Evolutionary conservation across 2,888 invertebrate genomes (phyloP).

Genomic region (Crepidodera aurea): DNA sequence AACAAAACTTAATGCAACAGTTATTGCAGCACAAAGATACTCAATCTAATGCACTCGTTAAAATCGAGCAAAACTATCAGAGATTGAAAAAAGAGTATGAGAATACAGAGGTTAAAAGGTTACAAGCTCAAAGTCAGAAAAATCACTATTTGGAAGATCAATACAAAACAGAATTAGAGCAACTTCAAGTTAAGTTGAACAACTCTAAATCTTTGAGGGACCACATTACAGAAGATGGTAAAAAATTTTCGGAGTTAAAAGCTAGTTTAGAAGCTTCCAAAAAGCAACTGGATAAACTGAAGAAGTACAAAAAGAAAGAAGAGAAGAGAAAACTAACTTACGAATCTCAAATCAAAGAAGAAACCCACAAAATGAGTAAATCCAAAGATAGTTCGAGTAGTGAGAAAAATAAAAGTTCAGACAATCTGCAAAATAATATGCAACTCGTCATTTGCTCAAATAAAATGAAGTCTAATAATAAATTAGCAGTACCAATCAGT

Average conservation of each 20-base stretch:
- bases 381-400: conserved; percentile 45
- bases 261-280: conserved; percentile 77
- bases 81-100: conserved; percentile 69
- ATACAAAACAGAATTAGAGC: conserved; percentile 59
- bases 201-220: conserved; percentile 57
- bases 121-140: conserved; percentile 63
- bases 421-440: conserved; percentile 32
- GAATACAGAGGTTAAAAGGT: conserved; percentile 66
- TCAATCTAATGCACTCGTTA: conserved; percentile 66
- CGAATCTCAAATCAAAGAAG: conserved; percentile 70
- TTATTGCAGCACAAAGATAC: conserved; percentile 68
- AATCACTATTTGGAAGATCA: conserved; percentile 53
- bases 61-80: conserved; percentile 70
- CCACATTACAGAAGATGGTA: conserved; percentile 69
- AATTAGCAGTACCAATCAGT: conserved; percentile 35
- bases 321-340: conserved; percentile 75
- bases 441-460: conserved; percentile 21
- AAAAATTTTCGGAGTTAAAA: conserved; percentile 77
- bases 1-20: conserved; percentile 78
- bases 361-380: conserved; percentile 59
- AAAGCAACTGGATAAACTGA: conserved; percentile 78
- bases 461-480: conserved; percentile 31
- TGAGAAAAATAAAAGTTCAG: conserved; percentile 42
- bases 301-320: conserved; percentile 76
- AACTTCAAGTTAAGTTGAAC: conserved; percentile 59